Base-by-base conservation (phyloP, 2,113 vertebrate genomes). In the Benitochromis conjunctus region DNA sequence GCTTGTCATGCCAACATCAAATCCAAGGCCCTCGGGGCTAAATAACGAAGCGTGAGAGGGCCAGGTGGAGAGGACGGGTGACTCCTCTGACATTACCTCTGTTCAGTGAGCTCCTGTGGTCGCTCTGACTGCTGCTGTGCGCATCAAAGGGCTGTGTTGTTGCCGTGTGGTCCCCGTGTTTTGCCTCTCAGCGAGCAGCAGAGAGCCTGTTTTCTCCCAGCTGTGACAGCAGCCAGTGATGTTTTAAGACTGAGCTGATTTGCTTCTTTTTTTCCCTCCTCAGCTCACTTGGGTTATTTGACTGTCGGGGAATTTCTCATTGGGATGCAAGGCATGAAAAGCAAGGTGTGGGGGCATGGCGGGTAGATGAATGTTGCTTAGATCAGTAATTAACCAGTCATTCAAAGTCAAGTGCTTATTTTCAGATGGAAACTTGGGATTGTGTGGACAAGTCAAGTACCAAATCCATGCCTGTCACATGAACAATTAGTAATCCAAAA, bases 111-210 rank as follows among this genome's bases (percentile, higher is more conserved):
- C 92, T 90, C 90, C 93, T 94, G 93, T 93, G 94, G 93, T 92
- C 91, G 87, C 88, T 53, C 80, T 2, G 41, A 83, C 91, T 84
- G 89, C 92, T 94, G 77, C 93, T 90, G 94, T 95, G 91, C 66
- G 86, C 87, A 96, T 96, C 95, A 96, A 96, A 96, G 94, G 69
- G 10, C 74, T 9, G 79, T 77, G 85, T 91, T 92, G 94, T 93
- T 96, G 92, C 94, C 89, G 93, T 96, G 94, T 95, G 94, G 94
- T 95, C 96, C 92, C 83, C 83, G 89, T 84, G 76, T 92, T 93
- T 92, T 93, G 94, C 93, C 95, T 94, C 92, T 88, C 92, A 94
- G 94, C 93, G 3, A 90, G 81, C 64, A 66, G 86, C 84, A 79
- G 43, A 51, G 74, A 82, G 88, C 66, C 79, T 29, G 9, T 79